phyloP scores from a whole-genome alignment of 2,888 invertebrate species.

The Epinotia demarniana region DNA sequence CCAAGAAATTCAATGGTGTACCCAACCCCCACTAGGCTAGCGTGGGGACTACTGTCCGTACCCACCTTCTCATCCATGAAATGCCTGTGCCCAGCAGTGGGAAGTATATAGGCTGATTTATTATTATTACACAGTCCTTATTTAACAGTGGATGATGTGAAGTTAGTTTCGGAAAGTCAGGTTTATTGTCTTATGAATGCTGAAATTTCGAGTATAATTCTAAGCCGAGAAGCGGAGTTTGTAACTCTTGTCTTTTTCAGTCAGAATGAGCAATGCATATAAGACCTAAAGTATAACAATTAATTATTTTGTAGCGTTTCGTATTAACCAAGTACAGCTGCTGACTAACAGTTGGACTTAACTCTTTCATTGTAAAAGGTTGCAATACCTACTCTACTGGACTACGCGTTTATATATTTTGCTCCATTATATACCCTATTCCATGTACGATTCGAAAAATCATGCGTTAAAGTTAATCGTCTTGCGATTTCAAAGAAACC shows the following conservation, averaged over 20 bases:
- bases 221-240: constrained; percentile 16
- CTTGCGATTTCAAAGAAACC: no score
- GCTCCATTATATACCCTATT: no score
- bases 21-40: no score
- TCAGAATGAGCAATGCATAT: constrained; percentile 28
- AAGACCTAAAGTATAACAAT: constrained; percentile 21
- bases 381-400: no score
- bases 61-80: no score
- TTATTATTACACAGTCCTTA: constrained; percentile 4
- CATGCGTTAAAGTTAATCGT: no score
- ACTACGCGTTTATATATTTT: no score
- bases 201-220: constrained; percentile 32
- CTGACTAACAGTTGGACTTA: not conserved
- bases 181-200: constrained; percentile 28
- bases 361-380: not conserved
- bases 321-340: not conserved
- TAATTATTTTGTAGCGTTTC: constrained; percentile 21
- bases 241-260: constrained; percentile 22
- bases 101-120: no score
- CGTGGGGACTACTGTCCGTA: no score
- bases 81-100: no score
- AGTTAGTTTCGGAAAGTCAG: constrained; percentile 28
- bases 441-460: no score
- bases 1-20: no score
- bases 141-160: constrained; percentile 20